Conservation (phyloP, 1,140 invertebrate species). For the Nasonia longicornis region DNA sequence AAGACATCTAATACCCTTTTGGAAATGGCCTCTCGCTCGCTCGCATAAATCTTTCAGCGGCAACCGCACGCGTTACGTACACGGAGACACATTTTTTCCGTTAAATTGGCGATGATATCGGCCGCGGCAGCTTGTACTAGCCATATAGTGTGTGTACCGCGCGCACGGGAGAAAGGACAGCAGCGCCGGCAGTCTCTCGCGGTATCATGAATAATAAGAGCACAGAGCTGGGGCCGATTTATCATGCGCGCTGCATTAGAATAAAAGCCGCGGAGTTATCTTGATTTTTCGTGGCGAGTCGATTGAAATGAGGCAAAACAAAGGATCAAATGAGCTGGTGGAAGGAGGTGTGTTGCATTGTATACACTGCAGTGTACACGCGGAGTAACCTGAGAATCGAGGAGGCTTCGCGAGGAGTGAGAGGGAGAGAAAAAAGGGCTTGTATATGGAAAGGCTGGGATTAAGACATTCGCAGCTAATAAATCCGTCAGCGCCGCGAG, state of each 20-base stretch:
- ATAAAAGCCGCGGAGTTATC: slow-evolving; percentile 14
- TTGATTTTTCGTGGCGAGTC: slow-evolving; percentile 4
- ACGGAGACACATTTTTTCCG: slow-evolving; percentile 10
- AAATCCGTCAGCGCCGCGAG: slow-evolving; percentile 14
- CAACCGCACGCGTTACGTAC: background rate
- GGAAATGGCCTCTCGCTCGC: background rate
- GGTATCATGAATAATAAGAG: slow-evolving; percentile 32
- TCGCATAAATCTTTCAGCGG: slow-evolving; percentile 11
- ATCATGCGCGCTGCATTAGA: slow-evolving; percentile 14
- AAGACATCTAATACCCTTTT: slow-evolving; percentile 38
- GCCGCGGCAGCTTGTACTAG: background rate
- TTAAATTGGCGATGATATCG: slow-evolving; percentile 39
- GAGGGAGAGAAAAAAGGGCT: background rate
- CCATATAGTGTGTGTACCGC: background rate
- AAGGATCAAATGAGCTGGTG: background rate
- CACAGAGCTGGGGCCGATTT: slow-evolving; percentile 5
- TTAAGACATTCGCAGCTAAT: slow-evolving; percentile 35
- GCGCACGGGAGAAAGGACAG: slow-evolving; percentile 11
- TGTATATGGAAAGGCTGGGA: background rate
- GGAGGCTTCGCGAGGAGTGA: background rate
- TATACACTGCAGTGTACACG: background rate
- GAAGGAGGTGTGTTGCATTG: no score
- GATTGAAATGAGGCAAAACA: background rate
- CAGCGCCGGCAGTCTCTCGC: background rate
- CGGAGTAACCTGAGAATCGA: background rate